Base-by-base conservation (phyloP, 2,113 vertebrate genomes). In the Piliocolobus tephrosceles region DNA sequence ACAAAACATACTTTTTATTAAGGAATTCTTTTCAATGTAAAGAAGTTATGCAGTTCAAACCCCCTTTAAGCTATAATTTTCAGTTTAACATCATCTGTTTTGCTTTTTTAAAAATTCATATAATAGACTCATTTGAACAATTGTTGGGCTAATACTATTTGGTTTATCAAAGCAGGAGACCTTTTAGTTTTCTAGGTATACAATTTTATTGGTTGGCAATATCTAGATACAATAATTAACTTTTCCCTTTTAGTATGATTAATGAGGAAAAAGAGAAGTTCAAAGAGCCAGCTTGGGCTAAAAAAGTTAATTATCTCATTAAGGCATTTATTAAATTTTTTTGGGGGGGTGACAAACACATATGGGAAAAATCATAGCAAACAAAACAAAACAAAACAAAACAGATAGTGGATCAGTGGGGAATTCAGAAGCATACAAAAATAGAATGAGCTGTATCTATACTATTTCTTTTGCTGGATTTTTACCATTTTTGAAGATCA, bases 241-340 rank as follows among this genome's bases (percentile, higher is more conserved):
- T 87, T 64, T 9, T 55, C n/a, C 27, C 20, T 90, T 91, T 87
- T 58, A 57, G 27, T 80, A 93, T 90, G 58, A 88, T 95, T 88
- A 72, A 5, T 25, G 88, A 88, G 58, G 35, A 72, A 47, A 83
- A 89, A 88, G 25, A 88, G 30, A 68, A 64, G 11, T 70, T 90
- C 45, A 18, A 83, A 66, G 22, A 87, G 23, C 14, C 16, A 92
- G 16, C 20, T 72, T 88, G 52, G 5, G 22, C 3, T 57, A 38
- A 50, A 58, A 90, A 94, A 95, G 58, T 35, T 86, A 68, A 52
- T 72, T 90, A 27, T 85, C 30, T 94, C 40, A 73, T 90, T 83
- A 50, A 52, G 16, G 3, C 82, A 7, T 50, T 73, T 45, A 64
- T 61, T 82, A 45, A 68, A 43, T 40, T 18, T 76, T 73, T 55